Conservation (phyloP, 2,888 invertebrate genomes). For the Rhagium mordax region DNA sequence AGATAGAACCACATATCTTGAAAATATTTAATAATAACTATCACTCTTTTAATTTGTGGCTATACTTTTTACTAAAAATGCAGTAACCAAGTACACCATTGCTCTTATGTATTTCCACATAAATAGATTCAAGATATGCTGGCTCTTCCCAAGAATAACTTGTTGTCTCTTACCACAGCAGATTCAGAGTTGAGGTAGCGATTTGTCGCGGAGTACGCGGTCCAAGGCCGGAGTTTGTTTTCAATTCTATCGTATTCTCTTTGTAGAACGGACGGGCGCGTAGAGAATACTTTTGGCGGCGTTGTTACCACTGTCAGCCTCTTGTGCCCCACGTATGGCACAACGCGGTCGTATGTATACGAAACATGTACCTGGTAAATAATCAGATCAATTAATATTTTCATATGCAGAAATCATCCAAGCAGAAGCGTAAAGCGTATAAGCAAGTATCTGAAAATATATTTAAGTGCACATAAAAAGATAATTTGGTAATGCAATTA, state of each 20-base stretch:
- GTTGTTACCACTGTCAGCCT: conserved; percentile 77
- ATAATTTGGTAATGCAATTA: too few relatives aligned
- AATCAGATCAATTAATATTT: conserved; percentile 6
- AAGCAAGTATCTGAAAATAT: neutral
- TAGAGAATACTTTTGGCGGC: conserved; percentile 75
- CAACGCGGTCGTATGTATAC: conserved; percentile 69
- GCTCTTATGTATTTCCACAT: too few relatives aligned
- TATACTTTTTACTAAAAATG: too few relatives aligned
- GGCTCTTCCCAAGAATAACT: neutral
- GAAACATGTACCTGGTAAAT: conserved; percentile 68
- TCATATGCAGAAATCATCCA: neutral
- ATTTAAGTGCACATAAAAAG: too few relatives aligned
- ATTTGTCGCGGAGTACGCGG: conserved; percentile 79
- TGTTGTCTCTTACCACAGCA: conserved; percentile 75
- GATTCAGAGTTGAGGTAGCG: conserved; percentile 85
- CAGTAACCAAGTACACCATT: too few relatives aligned
- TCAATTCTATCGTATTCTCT: conserved; percentile 81
- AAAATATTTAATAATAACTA: neutral
- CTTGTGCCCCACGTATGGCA: conserved; percentile 71
- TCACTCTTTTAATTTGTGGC: too few relatives aligned
- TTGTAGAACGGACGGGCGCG: conserved; percentile 78
- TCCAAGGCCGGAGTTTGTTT: conserved; percentile 76
- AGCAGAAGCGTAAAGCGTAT: conserved; percentile 13
- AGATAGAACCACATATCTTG: neutral
- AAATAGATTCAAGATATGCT: conserved; percentile 6